These are phyloP conservation scores for Spea multiplicata DNA, from an alignment of 2,113 vertebrate species.

Conservation along the genomic window DNA sequence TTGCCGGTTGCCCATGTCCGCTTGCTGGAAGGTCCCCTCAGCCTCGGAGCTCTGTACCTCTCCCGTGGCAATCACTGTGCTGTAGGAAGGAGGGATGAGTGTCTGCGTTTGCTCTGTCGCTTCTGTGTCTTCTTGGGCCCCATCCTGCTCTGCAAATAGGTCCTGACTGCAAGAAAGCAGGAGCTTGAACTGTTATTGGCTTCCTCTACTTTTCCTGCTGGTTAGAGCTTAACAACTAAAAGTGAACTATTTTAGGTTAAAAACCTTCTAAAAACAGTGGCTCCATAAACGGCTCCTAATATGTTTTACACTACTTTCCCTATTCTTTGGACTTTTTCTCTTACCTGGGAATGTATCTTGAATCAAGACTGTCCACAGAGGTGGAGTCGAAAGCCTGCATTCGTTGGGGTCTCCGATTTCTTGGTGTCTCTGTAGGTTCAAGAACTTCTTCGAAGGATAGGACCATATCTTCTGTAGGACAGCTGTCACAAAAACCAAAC, in stretches of 20 bases:
- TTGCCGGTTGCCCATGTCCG: constrained; percentile 16
- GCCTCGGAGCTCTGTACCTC: background rate
- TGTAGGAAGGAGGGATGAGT: constrained; percentile 5
- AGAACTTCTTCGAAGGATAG: constrained; percentile 68
- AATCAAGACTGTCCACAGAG: constrained; percentile 55
- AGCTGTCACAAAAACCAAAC: constrained; percentile 57
- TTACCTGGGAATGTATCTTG: constrained; percentile 54
- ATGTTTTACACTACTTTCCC: too few relatives aligned
- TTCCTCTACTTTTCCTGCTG: too few relatives aligned
- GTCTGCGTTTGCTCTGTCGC: background rate
- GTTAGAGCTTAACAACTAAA: too few relatives aligned
- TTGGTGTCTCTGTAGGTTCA: constrained; percentile 14
- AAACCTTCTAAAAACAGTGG: too few relatives aligned
- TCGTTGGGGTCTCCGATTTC: constrained; percentile 56
- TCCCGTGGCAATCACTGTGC: background rate
- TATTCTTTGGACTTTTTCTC: too few relatives aligned
- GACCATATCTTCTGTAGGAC: constrained; percentile 71
- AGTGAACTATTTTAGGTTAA: too few relatives aligned
- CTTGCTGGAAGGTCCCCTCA: accelerated
- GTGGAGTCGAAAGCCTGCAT: constrained; percentile 59
- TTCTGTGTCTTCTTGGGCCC: constrained; percentile 14
- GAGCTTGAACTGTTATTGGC: too few relatives aligned
- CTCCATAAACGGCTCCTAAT: too few relatives aligned
- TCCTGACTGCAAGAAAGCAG: background rate
- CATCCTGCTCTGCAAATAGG: background rate